phyloP scores from a whole-genome alignment of 2,888 invertebrate genomes.

The Blera fallax region DNA sequence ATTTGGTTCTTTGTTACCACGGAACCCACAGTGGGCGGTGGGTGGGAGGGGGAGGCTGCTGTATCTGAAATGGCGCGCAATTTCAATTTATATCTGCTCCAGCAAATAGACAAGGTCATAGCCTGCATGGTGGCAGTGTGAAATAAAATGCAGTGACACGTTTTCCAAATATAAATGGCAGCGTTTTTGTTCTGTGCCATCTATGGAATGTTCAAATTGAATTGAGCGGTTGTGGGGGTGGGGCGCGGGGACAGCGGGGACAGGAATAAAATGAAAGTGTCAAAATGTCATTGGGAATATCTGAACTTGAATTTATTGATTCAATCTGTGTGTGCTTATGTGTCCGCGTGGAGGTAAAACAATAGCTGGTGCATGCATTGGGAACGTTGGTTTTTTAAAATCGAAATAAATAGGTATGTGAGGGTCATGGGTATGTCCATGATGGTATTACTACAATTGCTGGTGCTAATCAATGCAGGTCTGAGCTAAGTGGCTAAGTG shows the following conservation, averaged over 20 bases:
- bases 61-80: conserved; percentile 17
- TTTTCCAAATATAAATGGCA: conserved; percentile 58
- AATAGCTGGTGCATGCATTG: neutral
- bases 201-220: conserved; percentile 23
- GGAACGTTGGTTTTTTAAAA: neutral
- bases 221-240: neutral
- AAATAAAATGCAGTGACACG: conserved; percentile 69
- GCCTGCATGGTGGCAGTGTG: conserved; percentile 35
- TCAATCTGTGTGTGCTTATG: conserved; percentile 30
- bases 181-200: conserved; percentile 33
- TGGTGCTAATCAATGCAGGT: neutral
- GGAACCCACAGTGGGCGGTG: neutral
- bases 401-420: neutral
- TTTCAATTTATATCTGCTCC: conserved; percentile 43
- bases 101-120: conserved; percentile 63
- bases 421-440: neutral
- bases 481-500: neutral
- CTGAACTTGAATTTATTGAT: conserved; percentile 70
- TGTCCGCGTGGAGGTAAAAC: conserved; percentile 18
- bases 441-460: neutral
- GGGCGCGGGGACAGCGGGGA: neutral
- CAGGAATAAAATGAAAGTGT: conserved; percentile 61
- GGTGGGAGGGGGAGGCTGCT: neutral
- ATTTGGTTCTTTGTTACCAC: conserved; percentile 10
- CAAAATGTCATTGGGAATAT: conserved; percentile 58